phyloP scores from a whole-genome alignment of 2,888 invertebrate species.

The Drosophila koepferae region DNA sequence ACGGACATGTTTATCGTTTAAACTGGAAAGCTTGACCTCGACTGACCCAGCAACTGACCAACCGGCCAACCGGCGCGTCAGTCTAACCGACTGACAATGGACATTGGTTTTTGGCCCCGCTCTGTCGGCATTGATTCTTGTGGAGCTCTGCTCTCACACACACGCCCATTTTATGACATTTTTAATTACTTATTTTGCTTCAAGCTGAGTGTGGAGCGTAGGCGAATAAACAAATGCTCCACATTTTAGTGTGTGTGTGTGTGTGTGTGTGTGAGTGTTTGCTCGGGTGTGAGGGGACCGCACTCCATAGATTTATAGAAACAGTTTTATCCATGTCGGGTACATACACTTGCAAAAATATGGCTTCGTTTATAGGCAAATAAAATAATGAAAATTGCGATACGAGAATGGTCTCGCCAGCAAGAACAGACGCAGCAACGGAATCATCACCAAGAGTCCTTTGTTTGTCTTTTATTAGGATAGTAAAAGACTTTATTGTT shows the following conservation, averaged over 20 bases:
- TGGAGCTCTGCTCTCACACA: slow-evolving; percentile 25
- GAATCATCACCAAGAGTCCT: slow-evolving; percentile 63
- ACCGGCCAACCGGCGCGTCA: slow-evolving; percentile 1
- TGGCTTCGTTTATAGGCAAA: slow-evolving; percentile 83
- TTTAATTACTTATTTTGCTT: slow-evolving; percentile 76
- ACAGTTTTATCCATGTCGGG: slow-evolving; percentile 28
- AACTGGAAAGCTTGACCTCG: slow-evolving; percentile 65
- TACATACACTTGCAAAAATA: slow-evolving; percentile 71
- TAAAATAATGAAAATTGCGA: slow-evolving; percentile 85
- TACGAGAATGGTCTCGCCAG: slow-evolving; percentile 70
- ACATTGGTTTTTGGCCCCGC: slow-evolving; percentile 58
- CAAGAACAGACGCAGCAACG: slow-evolving; percentile 26
- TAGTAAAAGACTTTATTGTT: slow-evolving; percentile 83
- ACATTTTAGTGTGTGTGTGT: not conserved
- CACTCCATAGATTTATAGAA: slow-evolving; percentile 47
- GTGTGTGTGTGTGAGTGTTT: slow-evolving; percentile 13
- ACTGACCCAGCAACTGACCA: slow-evolving; percentile 44
- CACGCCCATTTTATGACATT: slow-evolving; percentile 67
- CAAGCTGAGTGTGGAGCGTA: slow-evolving; percentile 58
- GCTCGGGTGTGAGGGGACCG: slow-evolving; percentile 10
- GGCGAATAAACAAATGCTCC: slow-evolving; percentile 65
- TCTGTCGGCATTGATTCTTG: slow-evolving; percentile 74
- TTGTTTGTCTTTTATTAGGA: slow-evolving; percentile 84
- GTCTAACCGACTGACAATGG: slow-evolving; percentile 19
- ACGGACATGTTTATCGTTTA: slow-evolving; percentile 73